phyloP scores from a whole-genome alignment of 2,113 vertebrate species.

The Morphnarchus princeps region DNA sequence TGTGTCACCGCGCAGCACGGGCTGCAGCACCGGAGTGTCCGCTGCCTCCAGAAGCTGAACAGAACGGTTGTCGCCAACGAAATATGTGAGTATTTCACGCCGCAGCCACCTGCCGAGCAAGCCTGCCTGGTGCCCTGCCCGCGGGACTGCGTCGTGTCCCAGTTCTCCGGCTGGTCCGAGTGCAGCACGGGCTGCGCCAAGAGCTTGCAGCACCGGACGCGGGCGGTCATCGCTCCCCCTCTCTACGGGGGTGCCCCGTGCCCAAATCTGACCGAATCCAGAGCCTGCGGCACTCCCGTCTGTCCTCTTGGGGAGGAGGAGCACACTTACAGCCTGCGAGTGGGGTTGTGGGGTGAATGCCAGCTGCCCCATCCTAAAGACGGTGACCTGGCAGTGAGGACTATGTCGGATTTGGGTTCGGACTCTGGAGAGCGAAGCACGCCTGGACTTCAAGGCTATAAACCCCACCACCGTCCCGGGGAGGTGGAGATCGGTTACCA shows the following conservation, averaged over 20 bases:
- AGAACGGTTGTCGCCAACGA: constrained; percentile 75
- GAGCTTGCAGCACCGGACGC: constrained; percentile 81
- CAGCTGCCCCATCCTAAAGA: constrained; percentile 77
- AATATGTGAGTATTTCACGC: constrained; percentile 90
- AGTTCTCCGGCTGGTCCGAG: constrained; percentile 87
- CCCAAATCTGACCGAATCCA: constrained; percentile 85
- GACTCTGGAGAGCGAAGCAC: constrained; percentile 75
- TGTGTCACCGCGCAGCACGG: constrained; percentile 94
- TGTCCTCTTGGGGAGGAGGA: constrained; percentile 81
- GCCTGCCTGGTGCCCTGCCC: constrained; percentile 95
- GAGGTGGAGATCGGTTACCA: constrained; percentile 87
- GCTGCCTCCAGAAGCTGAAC: constrained; percentile 85
- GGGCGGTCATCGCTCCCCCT: constrained; percentile 81
- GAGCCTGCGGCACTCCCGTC: constrained; percentile 67
- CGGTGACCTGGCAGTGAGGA: constrained; percentile 66
- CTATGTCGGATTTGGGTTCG: constrained; percentile 74
- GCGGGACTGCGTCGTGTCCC: constrained; percentile 87
- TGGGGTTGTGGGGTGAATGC: constrained; percentile 87
- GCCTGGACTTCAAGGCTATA: constrained; percentile 54
- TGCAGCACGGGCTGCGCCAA: constrained; percentile 79
- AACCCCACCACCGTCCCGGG: constrained; percentile 51
- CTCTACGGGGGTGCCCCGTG: constrained; percentile 88
- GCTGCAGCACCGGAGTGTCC: constrained; percentile 82
- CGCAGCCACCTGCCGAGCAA: constrained; percentile 82
- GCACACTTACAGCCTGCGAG: constrained; percentile 87